Evolutionary conservation across 2,113 vertebrate species (phyloP).

Genomic region (Epinephelus moara): DNA sequence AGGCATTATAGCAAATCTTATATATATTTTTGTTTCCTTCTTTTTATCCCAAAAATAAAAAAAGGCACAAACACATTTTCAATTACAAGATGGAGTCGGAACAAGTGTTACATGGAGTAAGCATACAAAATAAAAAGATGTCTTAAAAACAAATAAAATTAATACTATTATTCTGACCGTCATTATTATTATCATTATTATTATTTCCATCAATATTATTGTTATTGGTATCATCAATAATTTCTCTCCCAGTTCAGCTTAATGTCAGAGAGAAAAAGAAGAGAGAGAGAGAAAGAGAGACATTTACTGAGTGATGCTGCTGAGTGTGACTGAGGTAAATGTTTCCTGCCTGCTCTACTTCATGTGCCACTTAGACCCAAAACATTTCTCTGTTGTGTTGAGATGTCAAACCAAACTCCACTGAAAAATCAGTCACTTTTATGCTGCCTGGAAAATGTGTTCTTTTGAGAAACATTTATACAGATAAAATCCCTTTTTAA

Average conservation of each 20-base stretch:
- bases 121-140: constrained; percentile 74
- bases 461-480: neutral
- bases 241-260: constrained; percentile 44
- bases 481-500: neutral
- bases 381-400: fast-evolving
- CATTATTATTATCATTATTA: constrained; percentile 65
- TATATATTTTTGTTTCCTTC: constrained; percentile 9
- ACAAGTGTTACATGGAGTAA: constrained; percentile 71
- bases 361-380: constrained; percentile 23
- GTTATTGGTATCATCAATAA: constrained; percentile 61
- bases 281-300: constrained; percentile 39
- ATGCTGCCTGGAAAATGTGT: neutral
- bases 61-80: constrained; percentile 77
- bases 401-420: neutral
- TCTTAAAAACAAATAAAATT: constrained; percentile 76
- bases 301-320: constrained; percentile 43
- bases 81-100: constrained; percentile 64
- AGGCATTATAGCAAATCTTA: constrained; percentile 44
- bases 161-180: constrained; percentile 79
- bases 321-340: constrained; percentile 73
- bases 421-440: fast-evolving
- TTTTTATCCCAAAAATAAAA: constrained; percentile 60
- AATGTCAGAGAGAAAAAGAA: constrained; percentile 8
- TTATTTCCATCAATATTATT: constrained; percentile 68
- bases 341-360: constrained; percentile 50